Percentiles rank a stretch among this genome's conserved stretches.
These are phyloP conservation scores for Leptobrachium leishanense DNA, from an alignment of 2,113 vertebrate species.

Conservation along the genomic window DNA sequence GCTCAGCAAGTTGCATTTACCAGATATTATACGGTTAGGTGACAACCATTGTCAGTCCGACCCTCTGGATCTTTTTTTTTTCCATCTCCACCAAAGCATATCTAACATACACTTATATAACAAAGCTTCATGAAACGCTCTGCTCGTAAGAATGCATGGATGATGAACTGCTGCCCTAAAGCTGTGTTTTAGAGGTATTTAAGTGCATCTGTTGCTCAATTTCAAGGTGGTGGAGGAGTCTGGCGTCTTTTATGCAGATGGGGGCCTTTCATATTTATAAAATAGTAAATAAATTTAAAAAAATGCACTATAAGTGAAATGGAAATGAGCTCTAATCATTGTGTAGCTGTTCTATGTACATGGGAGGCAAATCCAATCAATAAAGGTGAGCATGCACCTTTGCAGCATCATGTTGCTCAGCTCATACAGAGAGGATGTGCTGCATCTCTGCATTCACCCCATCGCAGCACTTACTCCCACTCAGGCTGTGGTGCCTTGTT, in stretches of 20 bases:
- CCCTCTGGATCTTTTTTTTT: background rate
- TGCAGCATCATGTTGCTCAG: slow-evolving; percentile 24
- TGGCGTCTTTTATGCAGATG: background rate
- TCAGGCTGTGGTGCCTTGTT: slow-evolving; percentile 28
- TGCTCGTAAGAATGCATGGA: background rate
- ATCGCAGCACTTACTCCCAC: slow-evolving; percentile 32
- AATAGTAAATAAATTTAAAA: background rate
- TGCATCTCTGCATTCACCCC: slow-evolving; percentile 35
- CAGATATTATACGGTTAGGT: slow-evolving; percentile 16
- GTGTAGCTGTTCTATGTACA: background rate
- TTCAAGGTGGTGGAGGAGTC: slow-evolving; percentile 4
- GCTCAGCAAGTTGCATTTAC: slow-evolving; percentile 37
- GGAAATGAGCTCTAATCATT: background rate
- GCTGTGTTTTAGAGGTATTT: slow-evolving; percentile 5
- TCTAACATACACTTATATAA: background rate
- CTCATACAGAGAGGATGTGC: slow-evolving; percentile 10
- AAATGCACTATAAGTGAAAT: background rate
- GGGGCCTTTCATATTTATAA: background rate
- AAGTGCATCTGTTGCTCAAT: slow-evolving; percentile 59
- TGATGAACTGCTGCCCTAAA: background rate
- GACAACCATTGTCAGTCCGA: background rate
- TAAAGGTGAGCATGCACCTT: slow-evolving; percentile 35
- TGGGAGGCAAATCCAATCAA: background rate
- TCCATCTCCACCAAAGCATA: background rate
- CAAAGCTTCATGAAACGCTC: background rate